Conservation (phyloP, 2,797 vertebrate genomes). For the Sebastes variabilis region DNA sequence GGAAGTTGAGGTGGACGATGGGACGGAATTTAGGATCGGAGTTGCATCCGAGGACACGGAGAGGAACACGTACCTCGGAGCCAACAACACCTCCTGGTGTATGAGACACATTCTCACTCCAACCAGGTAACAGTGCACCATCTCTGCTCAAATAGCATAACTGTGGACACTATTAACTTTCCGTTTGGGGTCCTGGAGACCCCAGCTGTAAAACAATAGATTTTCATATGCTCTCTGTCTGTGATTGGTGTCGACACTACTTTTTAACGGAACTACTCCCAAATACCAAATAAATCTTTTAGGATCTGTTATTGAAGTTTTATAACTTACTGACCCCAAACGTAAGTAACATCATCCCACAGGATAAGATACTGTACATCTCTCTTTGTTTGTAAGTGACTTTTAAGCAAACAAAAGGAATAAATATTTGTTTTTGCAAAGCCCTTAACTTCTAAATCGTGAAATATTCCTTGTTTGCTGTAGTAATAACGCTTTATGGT, state of each 20-base stretch:
- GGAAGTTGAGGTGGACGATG: conserved; percentile 90
- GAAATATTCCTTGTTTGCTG: neutral
- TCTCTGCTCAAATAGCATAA: neutral
- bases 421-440: neutral
- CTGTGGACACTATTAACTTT: neutral
- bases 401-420: neutral
- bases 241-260: too few species aligned
- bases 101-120: conserved; percentile 90
- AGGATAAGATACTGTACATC: neutral
- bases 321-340: neutral
- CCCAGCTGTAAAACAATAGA: neutral
- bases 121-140: conserved; percentile 82
- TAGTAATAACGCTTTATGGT: neutral
- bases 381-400: neutral
- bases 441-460: neutral
- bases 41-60: conserved; percentile 90
- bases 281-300: neutral
- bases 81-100: conserved; percentile 90
- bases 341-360: neutral
- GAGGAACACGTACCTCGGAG: conserved; percentile 87
- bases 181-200: neutral
- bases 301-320: neutral
- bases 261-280: neutral
- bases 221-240: neutral
- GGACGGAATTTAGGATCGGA: conserved; percentile 86